Evolutionary conservation across 2,113 vertebrate species (phyloP), one percentile per base, ranked within the genome.

Genomic region (Indicator maculatus): DNA sequence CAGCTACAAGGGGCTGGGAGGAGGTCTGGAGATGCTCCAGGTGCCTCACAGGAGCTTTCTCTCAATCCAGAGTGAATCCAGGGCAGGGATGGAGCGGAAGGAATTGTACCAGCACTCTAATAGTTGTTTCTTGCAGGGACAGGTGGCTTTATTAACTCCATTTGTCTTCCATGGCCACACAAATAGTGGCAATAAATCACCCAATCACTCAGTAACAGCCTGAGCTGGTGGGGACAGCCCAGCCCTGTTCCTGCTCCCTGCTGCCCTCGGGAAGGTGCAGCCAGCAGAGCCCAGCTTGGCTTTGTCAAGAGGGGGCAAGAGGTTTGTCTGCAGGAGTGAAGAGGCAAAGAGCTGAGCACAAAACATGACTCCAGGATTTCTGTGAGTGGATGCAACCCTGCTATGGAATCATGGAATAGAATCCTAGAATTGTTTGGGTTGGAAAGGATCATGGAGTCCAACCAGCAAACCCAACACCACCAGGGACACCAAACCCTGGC

Each of bases 61-160:
- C 41, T 70, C 4, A 3, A 63, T 67, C 72, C 36, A 30, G 12
- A 14, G 17, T 23, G 77, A 30, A 80, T 30, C 39, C 47, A 47
- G 59, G 75, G 63, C 52, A 52, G 20, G 38, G 63, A 45, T 26
- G 45, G 39, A 30, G 80, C 31, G 64, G 64, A 18, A 74, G 47
- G 83, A 26, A 88, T 59, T n/a, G n/a, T 41, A 82, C 44, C 71
- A 66, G 39, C 28, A 20, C 14, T 41, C 3, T 45, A 66, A 90
- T 10, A 60, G 61, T 63, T 11, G 45, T 36, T 52, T 63, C 58
- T 70, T 58, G 71, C n/a, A 47, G 67, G 71, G 66, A 30, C 0
- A 6, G 6, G 80, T 86, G 61, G 67, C 65, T 92, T 90, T 94
- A 90, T 84, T 90, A 87, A 84, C 65, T 60, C 83, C 60, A 59